phyloP scores from a whole-genome alignment of 2,113 vertebrate genomes.

The Xiphophorus hellerii region DNA sequence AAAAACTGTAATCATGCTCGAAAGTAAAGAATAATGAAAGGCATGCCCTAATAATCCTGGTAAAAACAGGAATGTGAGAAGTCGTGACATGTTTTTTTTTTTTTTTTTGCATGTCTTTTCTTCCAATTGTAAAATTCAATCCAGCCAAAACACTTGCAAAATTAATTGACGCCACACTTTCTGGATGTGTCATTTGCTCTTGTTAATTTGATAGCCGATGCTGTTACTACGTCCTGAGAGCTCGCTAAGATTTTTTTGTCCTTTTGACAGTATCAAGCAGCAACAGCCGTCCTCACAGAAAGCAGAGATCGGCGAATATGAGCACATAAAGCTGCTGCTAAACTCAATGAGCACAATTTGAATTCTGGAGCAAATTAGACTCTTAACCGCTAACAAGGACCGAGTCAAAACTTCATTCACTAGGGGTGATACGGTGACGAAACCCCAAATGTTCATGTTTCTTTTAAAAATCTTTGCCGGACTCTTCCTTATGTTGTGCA shows the following conservation, averaged over 20 bases:
- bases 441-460: neutral
- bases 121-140: neutral
- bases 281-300: neutral
- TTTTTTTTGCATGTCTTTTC: neutral
- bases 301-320: neutral
- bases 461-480: neutral
- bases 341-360: neutral
- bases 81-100: neutral
- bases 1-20: neutral
- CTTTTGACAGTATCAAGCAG: neutral
- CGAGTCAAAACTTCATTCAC: neutral
- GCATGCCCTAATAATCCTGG: neutral
- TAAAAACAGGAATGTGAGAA: neutral
- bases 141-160: neutral
- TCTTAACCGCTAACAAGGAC: neutral
- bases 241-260: neutral
- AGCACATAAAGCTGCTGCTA: neutral
- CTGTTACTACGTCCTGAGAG: constrained; percentile 3
- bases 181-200: neutral
- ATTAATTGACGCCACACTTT: constrained; percentile 6
- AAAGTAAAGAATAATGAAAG: neutral
- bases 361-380: neutral
- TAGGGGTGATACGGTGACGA: neutral
- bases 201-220: neutral
- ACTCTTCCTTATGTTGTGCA: neutral